Conservation (phyloP, 2,113 vertebrate species). For the Gambusia affinis region DNA sequence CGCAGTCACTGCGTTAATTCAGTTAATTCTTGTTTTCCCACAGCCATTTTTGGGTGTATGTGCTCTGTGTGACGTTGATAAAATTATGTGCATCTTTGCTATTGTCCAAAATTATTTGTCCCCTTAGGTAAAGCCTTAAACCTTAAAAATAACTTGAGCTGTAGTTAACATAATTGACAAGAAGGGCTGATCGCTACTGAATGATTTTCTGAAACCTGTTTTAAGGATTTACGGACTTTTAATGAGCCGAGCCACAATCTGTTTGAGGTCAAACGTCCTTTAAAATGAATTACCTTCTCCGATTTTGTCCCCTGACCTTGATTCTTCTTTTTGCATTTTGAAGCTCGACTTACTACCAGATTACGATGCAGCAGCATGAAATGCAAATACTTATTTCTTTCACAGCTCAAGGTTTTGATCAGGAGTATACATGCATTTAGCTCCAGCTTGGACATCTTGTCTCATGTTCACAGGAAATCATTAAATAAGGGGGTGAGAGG, state of each 20-base stretch:
- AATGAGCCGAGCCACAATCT: neutral
- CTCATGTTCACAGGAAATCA: neutral
- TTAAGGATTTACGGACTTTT: neutral
- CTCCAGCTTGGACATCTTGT: neutral
- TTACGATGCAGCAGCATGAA: neutral
- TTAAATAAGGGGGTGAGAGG: no score
- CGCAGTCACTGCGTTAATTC: slow-evolving; percentile 64
- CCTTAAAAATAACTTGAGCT: neutral
- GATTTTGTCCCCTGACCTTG: neutral
- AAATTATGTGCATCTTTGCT: slow-evolving; percentile 15
- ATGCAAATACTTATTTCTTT: neutral
- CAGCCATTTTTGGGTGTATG: slow-evolving; percentile 16
- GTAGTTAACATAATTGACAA: neutral
- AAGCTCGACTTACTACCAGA: neutral
- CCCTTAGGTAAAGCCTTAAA: neutral
- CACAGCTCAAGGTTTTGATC: no score
- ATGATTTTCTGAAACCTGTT: neutral
- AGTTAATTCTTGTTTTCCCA: slow-evolving; percentile 34
- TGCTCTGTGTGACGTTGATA: slow-evolving; percentile 13
- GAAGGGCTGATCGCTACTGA: neutral
- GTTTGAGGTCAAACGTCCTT: neutral
- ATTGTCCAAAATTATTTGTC: neutral
- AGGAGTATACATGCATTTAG: neutral
- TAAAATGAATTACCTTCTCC: neutral
- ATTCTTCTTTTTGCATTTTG: no score